phyloP scores from a whole-genome alignment of 2,888 invertebrate genomes.

The Dysmachus trigonus region DNA sequence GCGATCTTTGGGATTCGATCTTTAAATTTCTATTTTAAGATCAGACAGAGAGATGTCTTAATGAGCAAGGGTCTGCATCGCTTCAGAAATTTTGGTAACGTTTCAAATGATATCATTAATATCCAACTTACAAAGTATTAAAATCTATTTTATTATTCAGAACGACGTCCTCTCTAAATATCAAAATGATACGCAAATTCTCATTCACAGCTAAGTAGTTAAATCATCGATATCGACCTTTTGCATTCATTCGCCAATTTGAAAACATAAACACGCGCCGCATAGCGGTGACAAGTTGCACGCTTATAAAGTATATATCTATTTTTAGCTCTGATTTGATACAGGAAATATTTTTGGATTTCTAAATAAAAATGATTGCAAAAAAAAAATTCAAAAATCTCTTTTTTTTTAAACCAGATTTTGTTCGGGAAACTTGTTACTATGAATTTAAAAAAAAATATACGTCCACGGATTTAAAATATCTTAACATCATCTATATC shows the following conservation, averaged over 20 bases:
- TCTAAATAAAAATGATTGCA: not conserved
- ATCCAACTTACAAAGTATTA: not conserved
- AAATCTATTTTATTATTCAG: not conserved
- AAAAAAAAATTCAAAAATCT: not conserved
- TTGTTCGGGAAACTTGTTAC: not conserved
- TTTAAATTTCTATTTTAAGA: not conserved
- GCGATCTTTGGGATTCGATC: not conserved
- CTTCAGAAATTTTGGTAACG: not conserved
- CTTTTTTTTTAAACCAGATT: not conserved
- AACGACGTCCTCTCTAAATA: not conserved
- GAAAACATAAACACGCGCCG: not conserved
- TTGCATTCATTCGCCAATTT: not conserved
- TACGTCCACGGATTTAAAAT: not conserved
- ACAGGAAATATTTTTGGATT: not conserved
- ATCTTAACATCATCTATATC: not conserved
- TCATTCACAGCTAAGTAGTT: not conserved
- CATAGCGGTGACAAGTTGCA: not conserved
- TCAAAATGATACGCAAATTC: not conserved
- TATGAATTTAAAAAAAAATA: not conserved
- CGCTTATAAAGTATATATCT: not conserved
- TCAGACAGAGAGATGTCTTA: not conserved
- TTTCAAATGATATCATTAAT: not conserved
- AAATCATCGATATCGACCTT: not conserved
- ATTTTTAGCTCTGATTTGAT: not conserved
- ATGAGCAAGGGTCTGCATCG: not conserved